Evolutionary conservation across 2,797 vertebrate genomes (phyloP).

Genomic region (Remorina albescens): DNA sequence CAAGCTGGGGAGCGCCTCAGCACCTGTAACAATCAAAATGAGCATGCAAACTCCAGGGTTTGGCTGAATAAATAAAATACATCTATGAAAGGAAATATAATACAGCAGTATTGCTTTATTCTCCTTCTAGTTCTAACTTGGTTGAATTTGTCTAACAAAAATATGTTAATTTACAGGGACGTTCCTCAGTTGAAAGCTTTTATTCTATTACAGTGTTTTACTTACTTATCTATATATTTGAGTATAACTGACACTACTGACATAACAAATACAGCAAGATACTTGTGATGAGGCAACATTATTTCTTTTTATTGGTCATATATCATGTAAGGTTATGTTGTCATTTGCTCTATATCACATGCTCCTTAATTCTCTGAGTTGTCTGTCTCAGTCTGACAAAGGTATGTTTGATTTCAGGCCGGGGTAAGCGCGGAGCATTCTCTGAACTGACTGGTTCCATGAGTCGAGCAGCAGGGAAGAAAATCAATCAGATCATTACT

Average conservation of each 20-base stretch:
- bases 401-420: slow-evolving; percentile 79
- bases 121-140: background rate
- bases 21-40: slow-evolving; percentile 58
- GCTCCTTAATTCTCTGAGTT: no score
- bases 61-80: slow-evolving; percentile 12
- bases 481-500: slow-evolving; percentile 97
- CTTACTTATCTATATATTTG: background rate
- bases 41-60: slow-evolving; percentile 16
- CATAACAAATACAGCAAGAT: background rate
- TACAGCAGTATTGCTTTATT: background rate
- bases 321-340: background rate
- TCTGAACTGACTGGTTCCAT: slow-evolving; percentile 95
- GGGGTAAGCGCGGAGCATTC: slow-evolving; percentile 91
- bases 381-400: slow-evolving; percentile 12
- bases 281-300: background rate
- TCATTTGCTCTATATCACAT: background rate
- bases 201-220: background rate
- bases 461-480: slow-evolving; percentile 94
- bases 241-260: background rate
- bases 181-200: background rate
- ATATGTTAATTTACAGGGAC: background rate
- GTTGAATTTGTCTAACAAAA: background rate
- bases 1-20: slow-evolving; percentile 27
- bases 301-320: background rate
- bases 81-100: slow-evolving; percentile 7